Base-by-base conservation (phyloP, 2,888 invertebrate genomes). In the Drosophila multiciliata region DNA sequence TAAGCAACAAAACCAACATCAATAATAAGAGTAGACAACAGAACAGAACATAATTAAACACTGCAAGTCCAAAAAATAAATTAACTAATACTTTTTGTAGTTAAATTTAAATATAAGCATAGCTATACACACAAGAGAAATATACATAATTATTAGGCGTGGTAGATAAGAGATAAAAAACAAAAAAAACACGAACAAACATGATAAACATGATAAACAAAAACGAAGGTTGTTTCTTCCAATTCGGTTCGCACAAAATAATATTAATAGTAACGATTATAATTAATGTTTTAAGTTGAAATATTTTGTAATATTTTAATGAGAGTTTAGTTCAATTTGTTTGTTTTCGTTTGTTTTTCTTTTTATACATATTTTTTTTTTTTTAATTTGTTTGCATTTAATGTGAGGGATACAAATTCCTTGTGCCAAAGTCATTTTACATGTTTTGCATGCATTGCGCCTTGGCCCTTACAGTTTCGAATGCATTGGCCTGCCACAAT, bases 61-160 rank as follows among this genome's bases (percentile, higher is more conserved):
- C 73, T 85, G 78, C 80, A 87, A 87, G 85, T 87, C 87, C 85
- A 89, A 89, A 83, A 82, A 66, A 78, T 75, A 79, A 63, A 80
- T 78, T 77, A 73, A 80, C 82, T 75, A 78, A 75, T 67, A 73
- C 75, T 78, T 84, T 84, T 84, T 83, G 84, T 89, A 87, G 84
- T 84, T 87, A 82, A 84, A 82, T 84, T 73, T 87, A 80, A 72
- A 69, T 53, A 23, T 87, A 89, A 83, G 73, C 50, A 38, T 81
- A 89, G 85, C 55, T 75, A 73, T 73, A 82, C 45, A 73, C 63
- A 76, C 35, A 72, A 35, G 8, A 55, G 2, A 58, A 29, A 61
- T 40, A 26, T 29, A 68, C 33, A 48, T 15, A 45, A 48, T 42
- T 62, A 55, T 52, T 70, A 70, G 81, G 81, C 84, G 87, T 78